Base-by-base conservation (phyloP, 2,113 vertebrate genomes). In the Carlito syrichta region DNA sequence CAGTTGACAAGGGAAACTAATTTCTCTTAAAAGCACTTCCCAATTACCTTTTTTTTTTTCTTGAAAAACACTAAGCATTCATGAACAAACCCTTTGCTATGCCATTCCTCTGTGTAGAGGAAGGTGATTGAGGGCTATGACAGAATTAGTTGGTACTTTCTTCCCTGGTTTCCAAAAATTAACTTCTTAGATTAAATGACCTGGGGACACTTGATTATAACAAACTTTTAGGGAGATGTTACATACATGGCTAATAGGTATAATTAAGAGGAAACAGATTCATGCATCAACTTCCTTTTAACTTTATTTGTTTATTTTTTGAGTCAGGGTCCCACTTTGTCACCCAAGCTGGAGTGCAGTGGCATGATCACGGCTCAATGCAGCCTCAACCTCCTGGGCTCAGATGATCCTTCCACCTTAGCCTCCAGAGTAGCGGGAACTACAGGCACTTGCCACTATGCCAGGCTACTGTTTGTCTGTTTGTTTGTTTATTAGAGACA, bases 1-100 rank as follows among this genome's bases (percentile, higher is more conserved):
- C 97, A 98, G 93, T 60, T 98, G 95, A 98, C 95, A 98, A 97
- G 19, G 81, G 52, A 98, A 97, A 97, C 93, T 97, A 98, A 97
- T 96, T 97, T 97, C 78, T 98, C 83, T 97, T 96, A 97, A 98
- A 98, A 98, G 95, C 76, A 97, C 30, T 98, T 98, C 71, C 93
- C 89, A 98, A 96, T 97, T 93, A 91, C 77, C 85, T 97, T 91
- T 97, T 95, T 87, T 92, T 2, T 94, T 89, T 94, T 78, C 2
- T 38, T 95, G 27, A 3, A n/a, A 86, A 96, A 94, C 38, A 56
- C 27, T 68, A 95, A 82, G 45, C 56, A 86, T 97, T 95, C 95
- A 43, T 50, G 60, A 95, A 56, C 0, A 14, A 97, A 68, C 8
- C 74, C 4, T 85, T 85, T 60, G 14, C 25, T 97, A 5, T 32